These are phyloP conservation scores for Globodera rostochiensis DNA, from an alignment of 1,140 invertebrate genomes.

Conservation along the genomic window DNA sequence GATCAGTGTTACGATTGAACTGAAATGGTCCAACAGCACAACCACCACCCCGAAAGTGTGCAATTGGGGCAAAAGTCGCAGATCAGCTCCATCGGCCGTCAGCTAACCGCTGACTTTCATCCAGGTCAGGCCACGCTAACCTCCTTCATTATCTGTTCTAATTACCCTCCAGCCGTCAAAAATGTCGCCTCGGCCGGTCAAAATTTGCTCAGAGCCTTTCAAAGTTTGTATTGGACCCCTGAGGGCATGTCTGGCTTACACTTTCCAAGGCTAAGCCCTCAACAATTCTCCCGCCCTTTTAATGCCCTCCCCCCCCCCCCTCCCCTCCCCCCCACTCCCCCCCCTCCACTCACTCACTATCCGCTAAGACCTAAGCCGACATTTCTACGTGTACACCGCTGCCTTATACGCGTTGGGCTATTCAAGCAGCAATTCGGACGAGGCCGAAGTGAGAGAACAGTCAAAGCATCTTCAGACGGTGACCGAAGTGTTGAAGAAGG, in stretches of 20 bases:
- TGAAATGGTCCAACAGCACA: neutral
- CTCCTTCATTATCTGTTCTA: neutral
- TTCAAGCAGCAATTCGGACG: conserved; percentile 2
- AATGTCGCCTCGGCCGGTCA: conserved; percentile 20
- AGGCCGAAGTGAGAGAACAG: conserved; percentile 4
- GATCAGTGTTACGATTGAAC: neutral
- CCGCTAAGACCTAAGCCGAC: conserved; percentile 11
- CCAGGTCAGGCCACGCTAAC: neutral
- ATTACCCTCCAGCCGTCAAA: conserved; percentile 17
- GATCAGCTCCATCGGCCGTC: conserved; percentile 7
- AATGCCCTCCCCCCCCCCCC: neutral
- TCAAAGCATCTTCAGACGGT: conserved; percentile 18
- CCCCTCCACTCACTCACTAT: too few species aligned
- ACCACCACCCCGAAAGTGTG: neutral
- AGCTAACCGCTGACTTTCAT: conserved; percentile 15
- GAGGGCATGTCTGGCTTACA: neutral
- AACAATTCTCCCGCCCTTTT: neutral
- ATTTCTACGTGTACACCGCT: conserved; percentile 16
- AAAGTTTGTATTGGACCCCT: neutral
- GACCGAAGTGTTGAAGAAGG: conserved; percentile 22
- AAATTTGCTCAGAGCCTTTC: conserved; percentile 17
- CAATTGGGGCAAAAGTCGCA: neutral
- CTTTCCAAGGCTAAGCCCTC: too few species aligned
- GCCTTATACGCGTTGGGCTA: conserved; percentile 19
- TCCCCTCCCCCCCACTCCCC: too few species aligned